phyloP scores from a whole-genome alignment of 2,797 vertebrate species.

The Myotis myotis region DNA sequence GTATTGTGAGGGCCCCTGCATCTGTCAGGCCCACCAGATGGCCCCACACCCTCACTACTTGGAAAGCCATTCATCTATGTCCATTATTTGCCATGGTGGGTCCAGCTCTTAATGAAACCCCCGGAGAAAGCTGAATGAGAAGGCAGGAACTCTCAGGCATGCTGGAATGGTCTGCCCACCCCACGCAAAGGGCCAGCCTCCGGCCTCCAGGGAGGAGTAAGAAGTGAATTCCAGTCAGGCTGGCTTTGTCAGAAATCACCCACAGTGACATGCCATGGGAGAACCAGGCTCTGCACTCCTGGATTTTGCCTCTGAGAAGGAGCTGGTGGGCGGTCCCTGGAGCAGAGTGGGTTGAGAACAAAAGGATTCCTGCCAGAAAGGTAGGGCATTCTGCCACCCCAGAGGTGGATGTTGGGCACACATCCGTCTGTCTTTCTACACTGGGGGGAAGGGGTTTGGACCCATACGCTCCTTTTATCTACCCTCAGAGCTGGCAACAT shows the following conservation, averaged over 20 bases:
- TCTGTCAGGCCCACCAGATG: conserved; percentile 78
- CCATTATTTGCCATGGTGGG: conserved; percentile 65
- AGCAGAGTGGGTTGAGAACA: neutral
- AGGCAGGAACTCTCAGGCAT: neutral
- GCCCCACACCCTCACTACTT: conserved; percentile 52
- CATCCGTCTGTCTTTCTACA: neutral
- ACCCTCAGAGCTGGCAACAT: neutral
- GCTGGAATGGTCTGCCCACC: neutral
- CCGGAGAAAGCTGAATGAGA: conserved; percentile 30
- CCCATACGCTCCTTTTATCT: too few species aligned
- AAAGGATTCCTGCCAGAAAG: neutral
- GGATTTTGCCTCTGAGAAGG: conserved; percentile 20
- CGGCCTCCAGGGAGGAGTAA: neutral
- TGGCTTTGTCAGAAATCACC: neutral
- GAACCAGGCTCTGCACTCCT: neutral
- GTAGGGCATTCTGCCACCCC: neutral
- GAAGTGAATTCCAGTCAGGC: conserved; percentile 11
- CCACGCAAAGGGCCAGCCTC: conserved; percentile 36
- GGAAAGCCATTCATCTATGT: conserved; percentile 61
- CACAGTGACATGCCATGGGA: neutral
- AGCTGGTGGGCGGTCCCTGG: neutral
- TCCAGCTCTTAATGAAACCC: conserved; percentile 65
- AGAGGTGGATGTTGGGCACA: neutral
- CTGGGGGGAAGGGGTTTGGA: neutral
- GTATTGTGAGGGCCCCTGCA: conserved; percentile 61